Base-by-base conservation (phyloP, 1,140 invertebrate species). In the Mercenaria mercenaria region DNA sequence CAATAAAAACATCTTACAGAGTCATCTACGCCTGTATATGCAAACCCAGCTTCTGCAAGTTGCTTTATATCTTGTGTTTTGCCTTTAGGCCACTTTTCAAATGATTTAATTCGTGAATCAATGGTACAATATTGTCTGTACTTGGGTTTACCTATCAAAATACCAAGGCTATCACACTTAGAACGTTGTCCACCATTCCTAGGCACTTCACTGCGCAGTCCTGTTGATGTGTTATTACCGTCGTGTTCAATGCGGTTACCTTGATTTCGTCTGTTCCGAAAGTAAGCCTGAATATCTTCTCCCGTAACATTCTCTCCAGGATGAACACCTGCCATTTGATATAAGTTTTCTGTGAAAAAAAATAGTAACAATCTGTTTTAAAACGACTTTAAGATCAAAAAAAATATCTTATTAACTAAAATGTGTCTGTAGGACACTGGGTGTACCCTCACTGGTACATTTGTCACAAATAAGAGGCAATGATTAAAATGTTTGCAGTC, bases 11-110 rank as follows among this genome's bases (percentile, higher is more conserved):
- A 61, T 18, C 50, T 3, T 20, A 56, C 56, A 39, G 50, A 52
- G 50, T 81, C 50, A 13, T n/a, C 26, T 3, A 26, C 23, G 8
- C 56, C 79, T 20, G 92, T 52, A 85, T 93, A 93, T 50, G 82
- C 91, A 74, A 94, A 91, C 23, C 93, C 92, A 32, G 92, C 92
- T 43, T 89, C 88, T 10, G 83, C 91, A 76, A 94, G 91, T 80
- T 50, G 11, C 39, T 89, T 47, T 29, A 29, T 29, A 26, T 4
- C 8, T 26, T 26, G 59, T 61, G n/a, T 37, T 8, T 39, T 64
- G 20, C 13, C 39, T 26, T 67, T 50, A 29, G 41, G 39, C 72
- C 72, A 76, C 85, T 52, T 20, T 10, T 76, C 41, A 11, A 50
- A 76, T n/a, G 72, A 43, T 43, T 39, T 39, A 4, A 43, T 43